phyloP scores from a whole-genome alignment of 2,888 invertebrate genomes.

The Leptogaster cylindrica region DNA sequence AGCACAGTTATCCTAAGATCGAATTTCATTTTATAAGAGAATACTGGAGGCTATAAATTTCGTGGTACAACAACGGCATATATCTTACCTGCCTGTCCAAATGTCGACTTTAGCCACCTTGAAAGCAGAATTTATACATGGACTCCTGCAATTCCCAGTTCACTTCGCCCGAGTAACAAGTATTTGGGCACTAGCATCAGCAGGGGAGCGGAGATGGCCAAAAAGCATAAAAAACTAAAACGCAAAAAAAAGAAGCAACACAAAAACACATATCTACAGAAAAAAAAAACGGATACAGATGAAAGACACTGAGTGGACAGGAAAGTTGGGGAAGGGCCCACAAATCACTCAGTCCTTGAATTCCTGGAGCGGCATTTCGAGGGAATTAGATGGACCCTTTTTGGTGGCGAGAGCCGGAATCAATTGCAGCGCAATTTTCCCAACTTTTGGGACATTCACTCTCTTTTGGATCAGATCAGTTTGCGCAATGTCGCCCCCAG shows the following conservation, averaged over 20 bases:
- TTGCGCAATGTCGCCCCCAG: not conserved
- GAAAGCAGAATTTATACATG: slow-evolving; percentile 46
- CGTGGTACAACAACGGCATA: slow-evolving; percentile 46
- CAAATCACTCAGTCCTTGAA: slow-evolving; percentile 35
- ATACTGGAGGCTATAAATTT: slow-evolving; percentile 46
- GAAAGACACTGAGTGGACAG: slow-evolving; percentile 40
- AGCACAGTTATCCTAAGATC: slow-evolving; percentile 43
- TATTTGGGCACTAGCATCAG: slow-evolving; percentile 14
- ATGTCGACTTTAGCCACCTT: slow-evolving; percentile 48
- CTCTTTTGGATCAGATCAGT: slow-evolving; percentile 7
- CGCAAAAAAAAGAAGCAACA: too few relatives aligned
- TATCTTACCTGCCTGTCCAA: slow-evolving; percentile 47
- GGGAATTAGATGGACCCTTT: slow-evolving; percentile 26
- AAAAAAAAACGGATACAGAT: too few relatives aligned
- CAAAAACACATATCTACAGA: too few relatives aligned
- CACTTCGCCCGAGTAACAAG: slow-evolving; percentile 6
- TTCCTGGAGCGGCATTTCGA: slow-evolving; percentile 23
- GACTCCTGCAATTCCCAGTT: slow-evolving; percentile 19
- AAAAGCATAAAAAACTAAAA: slow-evolving; percentile 22
- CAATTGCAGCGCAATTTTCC: too few relatives aligned
- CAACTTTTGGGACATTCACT: slow-evolving; percentile 10
- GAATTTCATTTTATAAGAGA: slow-evolving; percentile 46
- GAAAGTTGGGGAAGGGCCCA: slow-evolving; percentile 37
- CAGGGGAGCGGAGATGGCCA: slow-evolving; percentile 10
- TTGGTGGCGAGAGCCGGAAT: slow-evolving; percentile 20